A percentile compares a stretch with the other conserved stretches of the same genome.
Conservation (phyloP, 2,797 vertebrate species). For the Chiroxiphia lanceolata region DNA sequence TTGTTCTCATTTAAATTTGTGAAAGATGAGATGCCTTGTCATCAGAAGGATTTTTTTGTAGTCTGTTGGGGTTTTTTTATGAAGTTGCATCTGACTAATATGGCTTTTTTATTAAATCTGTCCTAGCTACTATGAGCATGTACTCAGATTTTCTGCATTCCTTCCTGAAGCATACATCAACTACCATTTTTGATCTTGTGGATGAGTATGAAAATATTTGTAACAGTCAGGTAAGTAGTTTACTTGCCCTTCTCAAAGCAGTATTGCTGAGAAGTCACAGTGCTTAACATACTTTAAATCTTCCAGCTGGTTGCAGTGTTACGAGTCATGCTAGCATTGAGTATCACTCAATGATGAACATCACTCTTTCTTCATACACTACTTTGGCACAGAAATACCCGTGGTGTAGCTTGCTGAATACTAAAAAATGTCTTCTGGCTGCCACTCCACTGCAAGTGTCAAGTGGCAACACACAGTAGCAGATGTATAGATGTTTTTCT, state of each 20-base stretch:
- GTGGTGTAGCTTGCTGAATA: background rate
- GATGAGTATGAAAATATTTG: conserved; percentile 91
- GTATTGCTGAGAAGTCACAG: background rate
- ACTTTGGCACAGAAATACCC: background rate
- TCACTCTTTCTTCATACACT: background rate
- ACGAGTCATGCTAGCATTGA: background rate
- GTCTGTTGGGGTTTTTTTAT: background rate
- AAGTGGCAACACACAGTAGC: background rate
- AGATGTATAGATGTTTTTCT: background rate
- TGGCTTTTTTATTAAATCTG: conserved; percentile 14
- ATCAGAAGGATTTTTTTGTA: background rate
- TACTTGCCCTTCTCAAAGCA: background rate
- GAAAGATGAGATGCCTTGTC: background rate
- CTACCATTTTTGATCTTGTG: conserved; percentile 90
- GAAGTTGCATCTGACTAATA: background rate
- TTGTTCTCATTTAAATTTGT: background rate
- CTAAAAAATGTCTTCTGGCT: background rate
- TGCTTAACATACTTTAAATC: background rate
- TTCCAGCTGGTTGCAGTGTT: background rate
- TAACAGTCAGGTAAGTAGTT: conserved; percentile 81
- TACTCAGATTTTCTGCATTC: conserved; percentile 91
- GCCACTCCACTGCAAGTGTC: background rate
- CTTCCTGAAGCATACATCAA: conserved; percentile 88
- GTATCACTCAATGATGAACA: background rate
- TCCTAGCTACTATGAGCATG: conserved; percentile 88